Evolutionary conservation across 2,888 invertebrate genomes (phyloP), one percentile per base, ranked within the genome.

Genomic region (Thysanoteuthis rhombus): DNA sequence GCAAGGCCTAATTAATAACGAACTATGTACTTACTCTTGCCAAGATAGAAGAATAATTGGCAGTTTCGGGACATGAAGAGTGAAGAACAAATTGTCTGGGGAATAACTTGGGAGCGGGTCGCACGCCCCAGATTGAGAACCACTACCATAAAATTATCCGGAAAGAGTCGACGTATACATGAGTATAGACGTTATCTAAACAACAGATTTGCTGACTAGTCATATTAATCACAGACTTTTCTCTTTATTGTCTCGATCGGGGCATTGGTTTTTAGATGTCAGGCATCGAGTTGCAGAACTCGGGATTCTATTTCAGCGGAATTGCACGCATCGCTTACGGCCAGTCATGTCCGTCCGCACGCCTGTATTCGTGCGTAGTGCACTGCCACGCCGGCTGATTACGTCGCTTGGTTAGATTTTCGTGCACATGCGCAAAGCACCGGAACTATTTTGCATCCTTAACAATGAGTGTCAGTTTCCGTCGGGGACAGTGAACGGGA

Each of bases 361-460:
- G n/a, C n/a, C n/a, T n/a, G 32, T 75, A 75, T 75, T n/a, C 75
- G 75, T 75, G 75, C 75, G n/a, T n/a, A n/a, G n/a, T n/a, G 8
- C n/a, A 32, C 75, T 32, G n/a, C n/a, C 75, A 75, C n/a, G 75
- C n/a, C 75, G 75, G n/a, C 75, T 75, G 75, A 75, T 75, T 75
- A 75, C n/a, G 75, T n/a, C 32, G 75, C 75, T 75, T n/a, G 75
- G 32, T 28, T 75, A 75, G 75, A 32, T n/a, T 1, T 32, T 12
- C 75, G 75, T 32, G 75, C 32, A n/a, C 75, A 75, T 32, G 75
- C 8, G 75, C 75, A 75, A 2, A 6, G 12, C 75, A 75, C 32
- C 75, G 75, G n/a, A 75, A 75, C 75, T 75, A 75, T 75, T 75
- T 75, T 75, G 75, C 75, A 75, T n/a, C 75, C n/a, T 75, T 75